Evolutionary conservation across 2,888 invertebrate genomes (phyloP).

Genomic region (Eupeodes latifasciatus): DNA sequence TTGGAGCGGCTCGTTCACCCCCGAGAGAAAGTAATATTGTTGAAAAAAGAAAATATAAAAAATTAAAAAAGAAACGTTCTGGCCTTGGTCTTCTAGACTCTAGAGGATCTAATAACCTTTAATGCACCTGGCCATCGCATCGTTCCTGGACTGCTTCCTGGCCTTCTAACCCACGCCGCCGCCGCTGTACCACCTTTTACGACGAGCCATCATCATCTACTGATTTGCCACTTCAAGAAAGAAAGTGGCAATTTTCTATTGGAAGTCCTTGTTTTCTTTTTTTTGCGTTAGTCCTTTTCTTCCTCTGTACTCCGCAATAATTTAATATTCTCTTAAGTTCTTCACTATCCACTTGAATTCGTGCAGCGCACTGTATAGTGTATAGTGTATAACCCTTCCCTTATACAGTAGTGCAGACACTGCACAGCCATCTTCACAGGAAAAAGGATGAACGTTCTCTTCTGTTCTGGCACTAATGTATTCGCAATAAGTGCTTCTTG

Average conservation of each 20-base stretch:
- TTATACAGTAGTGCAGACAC: too few species aligned
- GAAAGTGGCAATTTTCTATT: constrained; percentile 70
- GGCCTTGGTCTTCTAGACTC: constrained; percentile 1
- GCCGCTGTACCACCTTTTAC: neutral
- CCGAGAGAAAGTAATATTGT: constrained; percentile 54
- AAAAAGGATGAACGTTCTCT: constrained; percentile 4
- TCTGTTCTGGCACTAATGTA: constrained; percentile 60
- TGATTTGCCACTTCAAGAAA: constrained; percentile 64
- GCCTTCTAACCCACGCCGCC: neutral
- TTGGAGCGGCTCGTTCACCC: constrained; percentile 39
- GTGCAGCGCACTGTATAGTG: constrained; percentile 52
- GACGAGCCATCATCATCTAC: constrained; percentile 63
- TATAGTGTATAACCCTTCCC: neutral
- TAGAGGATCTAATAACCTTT: constrained; percentile 63
- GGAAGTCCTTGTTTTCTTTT: constrained; percentile 39
- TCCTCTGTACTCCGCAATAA: constrained; percentile 55
- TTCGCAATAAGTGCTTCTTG: constrained; percentile 74
- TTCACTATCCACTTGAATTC: constrained; percentile 57
- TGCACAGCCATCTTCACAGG: too few species aligned
- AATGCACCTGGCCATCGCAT: constrained; percentile 67
- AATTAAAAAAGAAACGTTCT: constrained; percentile 18
- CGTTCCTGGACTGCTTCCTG: constrained; percentile 1
- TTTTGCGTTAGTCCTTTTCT: constrained; percentile 35
- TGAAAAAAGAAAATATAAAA: neutral
- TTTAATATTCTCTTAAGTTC: constrained; percentile 73